Conservation (phyloP, 2,113 vertebrate genomes). For the Misgurnus anguillicaudatus region DNA sequence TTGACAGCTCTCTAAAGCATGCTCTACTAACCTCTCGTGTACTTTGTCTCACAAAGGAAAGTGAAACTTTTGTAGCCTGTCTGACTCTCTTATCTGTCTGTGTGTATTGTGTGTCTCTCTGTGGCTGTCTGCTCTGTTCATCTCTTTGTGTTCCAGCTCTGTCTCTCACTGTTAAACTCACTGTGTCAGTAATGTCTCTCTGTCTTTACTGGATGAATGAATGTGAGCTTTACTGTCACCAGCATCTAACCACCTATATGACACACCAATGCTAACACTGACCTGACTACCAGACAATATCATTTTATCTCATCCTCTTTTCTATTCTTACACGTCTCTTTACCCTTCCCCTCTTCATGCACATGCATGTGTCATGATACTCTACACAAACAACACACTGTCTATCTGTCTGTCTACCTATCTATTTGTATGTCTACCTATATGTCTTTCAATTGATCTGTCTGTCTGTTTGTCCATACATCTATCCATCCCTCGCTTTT, state of each 20-base stretch:
- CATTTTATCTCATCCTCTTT: neutral
- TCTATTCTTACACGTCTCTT: neutral
- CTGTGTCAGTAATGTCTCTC: slow-evolving; percentile 10
- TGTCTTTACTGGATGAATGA: slow-evolving; percentile 4
- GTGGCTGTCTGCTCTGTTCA: slow-evolving; percentile 39
- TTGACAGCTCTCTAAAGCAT: neutral
- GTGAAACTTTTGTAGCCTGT: slow-evolving; percentile 1
- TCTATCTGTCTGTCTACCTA: too few relatives aligned
- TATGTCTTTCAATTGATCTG: too few relatives aligned
- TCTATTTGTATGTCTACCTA: too few relatives aligned
- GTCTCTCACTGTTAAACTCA: slow-evolving; percentile 35
- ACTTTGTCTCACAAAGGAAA: neutral
- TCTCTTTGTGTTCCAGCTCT: neutral
- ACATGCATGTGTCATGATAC: neutral
- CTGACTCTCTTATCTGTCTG: neutral
- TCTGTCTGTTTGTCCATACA: too few relatives aligned
- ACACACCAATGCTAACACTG: slow-evolving; percentile 2
- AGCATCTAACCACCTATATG: slow-evolving; percentile 17
- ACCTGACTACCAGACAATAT: slow-evolving; percentile 26
- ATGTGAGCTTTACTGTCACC: neutral
- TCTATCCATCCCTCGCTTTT: too few relatives aligned
- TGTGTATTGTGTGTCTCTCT: too few relatives aligned
- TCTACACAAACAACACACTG: too few relatives aligned
- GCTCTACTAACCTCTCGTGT: neutral
- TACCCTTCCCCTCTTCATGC: neutral